A percentile compares a stretch with the other conserved stretches of the same genome.
Conservation (phyloP, 2,888 invertebrate genomes). For the Bedellia somnulentella region DNA sequence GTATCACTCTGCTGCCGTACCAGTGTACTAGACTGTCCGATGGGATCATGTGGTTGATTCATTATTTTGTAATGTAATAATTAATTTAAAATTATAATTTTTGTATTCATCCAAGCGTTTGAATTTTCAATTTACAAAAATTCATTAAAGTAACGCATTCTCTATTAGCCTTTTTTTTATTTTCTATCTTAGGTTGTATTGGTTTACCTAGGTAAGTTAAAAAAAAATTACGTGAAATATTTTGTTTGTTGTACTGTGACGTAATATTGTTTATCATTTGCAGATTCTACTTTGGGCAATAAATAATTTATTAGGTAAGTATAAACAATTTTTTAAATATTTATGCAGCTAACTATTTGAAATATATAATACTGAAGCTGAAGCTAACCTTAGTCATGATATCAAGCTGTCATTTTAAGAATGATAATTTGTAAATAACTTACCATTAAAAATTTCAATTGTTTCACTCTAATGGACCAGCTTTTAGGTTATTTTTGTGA, state of each 20-base stretch:
- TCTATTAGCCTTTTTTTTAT: too few species aligned
- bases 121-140: not conserved
- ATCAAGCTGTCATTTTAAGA: not conserved
- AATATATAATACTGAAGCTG: too few species aligned
- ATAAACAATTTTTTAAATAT: too few species aligned
- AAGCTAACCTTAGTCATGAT: too few species aligned
- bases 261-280: not conserved
- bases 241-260: not conserved
- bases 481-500: constrained; percentile 11
- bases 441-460: constrained; percentile 6
- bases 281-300: not conserved
- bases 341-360: too few species aligned
- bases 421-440: not conserved
- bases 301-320: not conserved
- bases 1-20: too few species aligned
- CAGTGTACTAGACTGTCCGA: too few species aligned
- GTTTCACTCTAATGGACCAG: constrained; percentile 13
- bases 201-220: not conserved
- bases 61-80: constrained; percentile 46
- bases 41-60: constrained; percentile 9
- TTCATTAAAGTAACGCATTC: too few species aligned
- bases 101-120: constrained; percentile 24
- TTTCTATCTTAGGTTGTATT: not conserved
- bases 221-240: not conserved
- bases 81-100: constrained; percentile 62